phyloP scores from a whole-genome alignment of 2,113 vertebrate species.

The Carassius carassius region DNA sequence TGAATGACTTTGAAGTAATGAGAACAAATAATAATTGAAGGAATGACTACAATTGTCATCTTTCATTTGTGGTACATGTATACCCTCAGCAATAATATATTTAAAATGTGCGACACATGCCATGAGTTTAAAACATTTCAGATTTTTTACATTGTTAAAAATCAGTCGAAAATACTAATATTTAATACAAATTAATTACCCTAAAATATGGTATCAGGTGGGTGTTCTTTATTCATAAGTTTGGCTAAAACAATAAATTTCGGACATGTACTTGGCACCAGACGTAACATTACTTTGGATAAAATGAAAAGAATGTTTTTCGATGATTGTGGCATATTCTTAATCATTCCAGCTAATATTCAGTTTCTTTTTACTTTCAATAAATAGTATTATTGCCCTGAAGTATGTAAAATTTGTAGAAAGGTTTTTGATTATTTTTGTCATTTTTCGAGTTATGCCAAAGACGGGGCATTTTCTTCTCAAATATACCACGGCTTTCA shows the following conservation, averaged over 20 bases:
- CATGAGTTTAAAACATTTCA: constrained; percentile 33
- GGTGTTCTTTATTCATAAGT: constrained; percentile 10
- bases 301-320: not conserved
- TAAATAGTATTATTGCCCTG: constrained; percentile 13
- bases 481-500: not conserved
- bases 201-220: not conserved
- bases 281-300: not conserved
- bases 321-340: not conserved
- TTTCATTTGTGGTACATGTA: constrained; percentile 42
- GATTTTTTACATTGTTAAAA: constrained; percentile 21
- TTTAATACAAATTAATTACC: not conserved
- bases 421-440: not conserved
- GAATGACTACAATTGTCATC: not conserved
- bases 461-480: not conserved
- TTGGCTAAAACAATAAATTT: not conserved
- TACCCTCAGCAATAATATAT: constrained; percentile 62
- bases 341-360: not conserved
- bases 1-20: not conserved
- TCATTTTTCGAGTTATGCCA: not conserved
- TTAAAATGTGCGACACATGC: constrained; percentile 44
- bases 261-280: not conserved
- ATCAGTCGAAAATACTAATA: constrained; percentile 47
- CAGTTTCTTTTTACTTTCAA: not conserved
- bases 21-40: constrained; percentile 37
- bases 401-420: not conserved